These are phyloP conservation scores for Rambutsinella grinnellia DNA, from an alignment of 2,888 invertebrate species.

Conservation along the genomic window DNA sequence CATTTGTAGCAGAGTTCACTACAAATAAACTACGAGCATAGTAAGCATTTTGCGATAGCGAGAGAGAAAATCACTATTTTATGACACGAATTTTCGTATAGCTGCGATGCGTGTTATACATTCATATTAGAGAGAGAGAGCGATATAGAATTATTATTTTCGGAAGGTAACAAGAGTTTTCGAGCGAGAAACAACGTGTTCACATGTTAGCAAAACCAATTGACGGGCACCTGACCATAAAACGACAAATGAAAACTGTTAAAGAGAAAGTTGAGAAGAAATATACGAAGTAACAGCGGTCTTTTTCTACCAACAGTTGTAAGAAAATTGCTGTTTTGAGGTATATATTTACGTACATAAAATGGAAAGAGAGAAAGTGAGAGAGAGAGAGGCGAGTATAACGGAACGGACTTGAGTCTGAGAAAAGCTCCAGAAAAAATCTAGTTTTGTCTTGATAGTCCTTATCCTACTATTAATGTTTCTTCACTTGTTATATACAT, in stretches of 20 bases:
- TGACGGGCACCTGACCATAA: neutral
- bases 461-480: no score
- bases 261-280: neutral
- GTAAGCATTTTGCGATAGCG: neutral
- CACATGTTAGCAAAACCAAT: neutral
- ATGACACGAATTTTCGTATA: neutral
- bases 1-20: no score
- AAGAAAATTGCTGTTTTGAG: neutral
- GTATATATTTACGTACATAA: neutral
- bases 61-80: neutral
- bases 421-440: conserved; percentile 54
- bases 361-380: neutral
- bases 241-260: neutral
- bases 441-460: neutral
- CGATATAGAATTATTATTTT: neutral
- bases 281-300: neutral
- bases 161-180: no score
- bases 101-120: neutral
- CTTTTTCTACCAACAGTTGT: neutral
- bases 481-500: no score
- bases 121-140: neutral
- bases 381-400: conserved; percentile 39
- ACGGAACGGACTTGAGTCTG: conserved; percentile 56
- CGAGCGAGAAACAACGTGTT: neutral
- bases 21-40: no score